Evolutionary conservation across 2,888 invertebrate genomes (phyloP), one percentile per base, ranked within the genome.

Genomic region (Cephus spinipes): DNA sequence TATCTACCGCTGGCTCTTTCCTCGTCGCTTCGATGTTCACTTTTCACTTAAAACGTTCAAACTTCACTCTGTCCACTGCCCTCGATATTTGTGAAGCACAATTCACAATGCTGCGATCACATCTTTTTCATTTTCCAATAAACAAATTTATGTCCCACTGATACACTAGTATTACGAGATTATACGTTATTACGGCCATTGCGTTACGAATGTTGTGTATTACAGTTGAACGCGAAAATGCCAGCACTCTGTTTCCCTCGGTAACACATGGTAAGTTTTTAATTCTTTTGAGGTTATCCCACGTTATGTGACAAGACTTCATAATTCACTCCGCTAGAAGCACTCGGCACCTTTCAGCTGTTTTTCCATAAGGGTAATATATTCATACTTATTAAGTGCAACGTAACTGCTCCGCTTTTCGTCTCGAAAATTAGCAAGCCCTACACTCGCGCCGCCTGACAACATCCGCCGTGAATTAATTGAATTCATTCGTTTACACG

Each of bases 381-480:
- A 55, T 23, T 55, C 71, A 71, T 71, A 32, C 9, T 31, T 31
- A 71, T 71, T 71, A 71, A 71, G 31, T 71, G 71, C 71, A 71
- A 3, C 71, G 71, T 33, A 31, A 31, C 33, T 33, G 31, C 31
- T 71, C 12, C 12, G 12, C 2, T 33, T 71, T 71, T 71, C 23
- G 71, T 71, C 11, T 71, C 23, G 83, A 85, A 85, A 84, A 83
- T 77, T 77, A 82, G 71, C 73, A 73, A 82, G 80, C 84, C 83
- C 76, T 79, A 76, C 79, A 80, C 79, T 83, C 82, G 80, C 81
- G 84, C 76, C 78, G 35, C 77, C 80, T 81, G 78, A 81, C 86
- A 86, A 86, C 87, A 85, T 86, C 86, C 86, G 86, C 81, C 81
- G 79, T 85, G 86, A 79, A 87, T 86, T 86, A 86, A 86, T 86